Conservation (phyloP, 2,113 vertebrate species). For the Tragelaphus buxtoni region DNA sequence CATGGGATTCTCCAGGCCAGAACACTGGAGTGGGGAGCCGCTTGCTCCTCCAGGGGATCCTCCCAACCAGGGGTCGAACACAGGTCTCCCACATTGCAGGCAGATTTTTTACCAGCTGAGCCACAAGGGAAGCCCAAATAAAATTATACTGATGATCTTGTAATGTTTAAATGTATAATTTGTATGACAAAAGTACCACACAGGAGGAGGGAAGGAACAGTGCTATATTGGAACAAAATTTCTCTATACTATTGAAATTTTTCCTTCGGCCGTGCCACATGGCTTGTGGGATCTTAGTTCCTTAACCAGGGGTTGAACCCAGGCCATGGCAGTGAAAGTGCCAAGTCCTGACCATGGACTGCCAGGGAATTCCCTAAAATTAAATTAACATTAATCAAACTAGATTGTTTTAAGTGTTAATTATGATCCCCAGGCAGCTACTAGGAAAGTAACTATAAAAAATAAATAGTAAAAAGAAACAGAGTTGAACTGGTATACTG, state of each 20-base stretch:
- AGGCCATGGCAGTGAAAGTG: background rate
- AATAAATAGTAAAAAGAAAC: background rate
- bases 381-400: background rate
- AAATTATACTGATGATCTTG: background rate
- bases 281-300: background rate
- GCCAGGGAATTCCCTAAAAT: background rate
- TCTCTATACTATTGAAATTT: background rate
- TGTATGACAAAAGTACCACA: background rate
- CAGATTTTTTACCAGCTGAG: background rate
- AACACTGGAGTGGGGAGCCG: background rate
- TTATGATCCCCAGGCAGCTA: background rate
- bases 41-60: background rate
- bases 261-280: background rate
- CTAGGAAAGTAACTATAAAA: background rate
- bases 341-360: background rate
- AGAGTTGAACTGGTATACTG: background rate
- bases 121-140: background rate
- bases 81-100: background rate
- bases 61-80: background rate
- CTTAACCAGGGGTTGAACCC: background rate
- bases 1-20: background rate
- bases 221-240: rapidly evolving
- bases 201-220: background rate
- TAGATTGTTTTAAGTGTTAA: background rate
- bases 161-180: background rate